A percentile compares a stretch with the other conserved stretches of the same genome.
phyloP scores from a whole-genome alignment of 2,888 invertebrate genomes.

The Vanessa cardui region DNA sequence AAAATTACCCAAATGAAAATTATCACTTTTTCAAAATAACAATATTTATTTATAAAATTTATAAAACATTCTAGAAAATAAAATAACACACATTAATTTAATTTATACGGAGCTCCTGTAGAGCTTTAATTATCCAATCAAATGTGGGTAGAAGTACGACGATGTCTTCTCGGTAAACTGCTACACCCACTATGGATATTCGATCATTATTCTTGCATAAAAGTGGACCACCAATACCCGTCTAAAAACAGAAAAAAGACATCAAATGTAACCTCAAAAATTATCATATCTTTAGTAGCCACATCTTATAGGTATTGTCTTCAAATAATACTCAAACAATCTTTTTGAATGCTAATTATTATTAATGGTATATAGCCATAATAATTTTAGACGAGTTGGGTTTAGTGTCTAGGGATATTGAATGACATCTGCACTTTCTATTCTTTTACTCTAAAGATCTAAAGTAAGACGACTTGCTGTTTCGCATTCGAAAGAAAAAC shows the following conservation, averaged over 20 bases:
- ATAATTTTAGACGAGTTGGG: too few relatives aligned
- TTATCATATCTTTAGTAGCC: too few relatives aligned
- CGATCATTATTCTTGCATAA: conserved; percentile 56
- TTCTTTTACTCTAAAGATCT: too few relatives aligned
- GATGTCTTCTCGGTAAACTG: conserved; percentile 62
- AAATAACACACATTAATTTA: conserved; percentile 1
- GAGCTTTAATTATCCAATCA: conserved; percentile 52
- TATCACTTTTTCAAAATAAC: not conserved
- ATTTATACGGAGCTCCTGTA: conserved; percentile 31
- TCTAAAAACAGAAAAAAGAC: conserved; percentile 51
- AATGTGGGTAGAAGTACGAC: conserved; percentile 57
- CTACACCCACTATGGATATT: conserved; percentile 58
- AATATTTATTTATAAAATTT: not conserved
- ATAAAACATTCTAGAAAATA: not conserved
- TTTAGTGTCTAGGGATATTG: too few relatives aligned
- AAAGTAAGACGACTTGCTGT: too few relatives aligned
- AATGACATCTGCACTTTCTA: too few relatives aligned
- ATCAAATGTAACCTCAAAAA: not conserved
- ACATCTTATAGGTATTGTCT: too few relatives aligned
- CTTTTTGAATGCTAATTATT: too few relatives aligned
- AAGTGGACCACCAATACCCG: conserved; percentile 68
- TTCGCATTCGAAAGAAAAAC: too few relatives aligned
- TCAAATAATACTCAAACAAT: too few relatives aligned
- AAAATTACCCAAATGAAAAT: too few relatives aligned
- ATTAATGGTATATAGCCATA: too few relatives aligned